These are phyloP conservation scores for Rhinatrema bivittatum DNA, from an alignment of 2,797 vertebrate genomes.

Conservation along the genomic window DNA sequence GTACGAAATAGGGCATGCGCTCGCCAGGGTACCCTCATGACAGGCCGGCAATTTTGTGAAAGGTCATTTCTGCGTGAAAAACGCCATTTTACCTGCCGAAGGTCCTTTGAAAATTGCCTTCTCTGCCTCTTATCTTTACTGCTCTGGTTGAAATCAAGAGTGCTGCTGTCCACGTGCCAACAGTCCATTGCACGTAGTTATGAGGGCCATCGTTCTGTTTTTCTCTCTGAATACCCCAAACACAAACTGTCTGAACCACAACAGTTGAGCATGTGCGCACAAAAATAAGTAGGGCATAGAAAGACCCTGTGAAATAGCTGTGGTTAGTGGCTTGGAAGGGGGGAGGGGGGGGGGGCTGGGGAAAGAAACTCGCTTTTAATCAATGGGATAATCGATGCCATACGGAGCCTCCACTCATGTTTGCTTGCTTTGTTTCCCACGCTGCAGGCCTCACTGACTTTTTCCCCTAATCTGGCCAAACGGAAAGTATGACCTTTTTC, in stretches of 20 bases:
- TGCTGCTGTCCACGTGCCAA: slow-evolving; percentile 8
- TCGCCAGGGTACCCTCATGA: too few species aligned
- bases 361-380: slow-evolving; percentile 71
- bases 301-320: slow-evolving; percentile 65
- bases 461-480: slow-evolving; percentile 16
- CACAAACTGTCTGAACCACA: slow-evolving; percentile 65
- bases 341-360: slow-evolving; percentile 4
- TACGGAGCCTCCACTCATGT: slow-evolving; percentile 41
- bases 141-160: slow-evolving; percentile 21
- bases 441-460: slow-evolving; percentile 14
- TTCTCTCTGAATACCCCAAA: slow-evolving; percentile 45
- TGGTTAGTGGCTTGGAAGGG: slow-evolving; percentile 69
- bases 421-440: slow-evolving; percentile 45
- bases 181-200: slow-evolving; percentile 14
- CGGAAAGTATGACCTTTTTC: slow-evolving; percentile 24
- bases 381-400: slow-evolving; percentile 72
- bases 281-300: slow-evolving; percentile 55
- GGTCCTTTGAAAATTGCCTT: too few species aligned
- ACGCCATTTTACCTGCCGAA: too few species aligned
- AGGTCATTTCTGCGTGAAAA: too few species aligned
- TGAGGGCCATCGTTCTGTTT: slow-evolving; percentile 23
- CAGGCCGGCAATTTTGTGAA: too few species aligned
- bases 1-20: too few species aligned
- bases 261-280: slow-evolving; percentile 47
- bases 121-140: too few species aligned